These are phyloP conservation scores for Gonioctena quinquepunctata DNA, from an alignment of 1,140 invertebrate genomes.

Conservation along the genomic window DNA sequence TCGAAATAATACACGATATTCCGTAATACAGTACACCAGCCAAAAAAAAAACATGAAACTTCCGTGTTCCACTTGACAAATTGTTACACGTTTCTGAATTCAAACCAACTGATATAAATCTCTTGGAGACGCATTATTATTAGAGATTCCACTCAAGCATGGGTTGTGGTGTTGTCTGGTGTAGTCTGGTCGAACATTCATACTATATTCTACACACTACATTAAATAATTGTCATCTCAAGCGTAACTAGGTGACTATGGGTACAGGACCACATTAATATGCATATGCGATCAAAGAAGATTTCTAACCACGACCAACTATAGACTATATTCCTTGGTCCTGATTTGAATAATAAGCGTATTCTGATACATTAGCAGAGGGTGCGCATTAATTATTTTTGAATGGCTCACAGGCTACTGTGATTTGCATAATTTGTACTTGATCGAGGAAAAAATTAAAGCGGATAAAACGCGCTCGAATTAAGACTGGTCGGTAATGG, in stretches of 20 bases:
- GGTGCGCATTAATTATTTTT: slow-evolving; percentile 10
- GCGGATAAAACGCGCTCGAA: not conserved
- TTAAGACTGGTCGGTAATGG: not conserved
- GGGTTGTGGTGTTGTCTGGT: not conserved
- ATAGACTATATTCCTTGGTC: not conserved
- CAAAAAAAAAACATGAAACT: no score
- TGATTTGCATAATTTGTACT: slow-evolving; percentile 13
- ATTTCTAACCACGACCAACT: not conserved
- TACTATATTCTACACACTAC: slow-evolving; percentile 3
- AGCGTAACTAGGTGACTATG: slow-evolving; percentile 10
- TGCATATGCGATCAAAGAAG: slow-evolving; percentile 13
- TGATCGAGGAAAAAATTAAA: slow-evolving; percentile 4
- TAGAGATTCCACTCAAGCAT: not conserved
- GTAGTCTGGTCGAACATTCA: not conserved
- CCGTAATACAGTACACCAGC: no score
- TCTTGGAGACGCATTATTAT: not conserved
- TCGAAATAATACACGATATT: no score
- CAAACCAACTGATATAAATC: not conserved
- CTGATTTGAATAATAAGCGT: slow-evolving; percentile 7
- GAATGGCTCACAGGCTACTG: slow-evolving; percentile 10
- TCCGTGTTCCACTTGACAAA: not conserved
- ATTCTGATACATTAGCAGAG: not conserved
- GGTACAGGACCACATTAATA: not conserved
- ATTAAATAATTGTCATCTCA: slow-evolving; percentile 7
- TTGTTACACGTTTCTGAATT: not conserved